Evolutionary conservation across 1,140 invertebrate species (phyloP).

Genomic region (Diachasmimorpha longicaudata): DNA sequence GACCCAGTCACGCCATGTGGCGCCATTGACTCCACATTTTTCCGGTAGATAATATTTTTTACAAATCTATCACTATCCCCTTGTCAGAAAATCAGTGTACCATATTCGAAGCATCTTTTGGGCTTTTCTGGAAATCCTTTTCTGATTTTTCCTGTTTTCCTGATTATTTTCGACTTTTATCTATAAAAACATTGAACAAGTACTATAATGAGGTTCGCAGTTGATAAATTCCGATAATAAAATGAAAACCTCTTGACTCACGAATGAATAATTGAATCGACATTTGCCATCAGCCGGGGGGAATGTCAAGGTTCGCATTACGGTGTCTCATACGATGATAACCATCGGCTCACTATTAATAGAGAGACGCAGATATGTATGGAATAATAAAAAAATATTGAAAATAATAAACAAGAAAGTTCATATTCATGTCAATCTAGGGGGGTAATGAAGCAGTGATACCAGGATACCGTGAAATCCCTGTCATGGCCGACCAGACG

Average conservation of each 20-base stretch:
- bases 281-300: background rate
- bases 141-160: too few species aligned
- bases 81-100: too few species aligned
- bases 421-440: background rate
- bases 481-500: constrained; percentile 35
- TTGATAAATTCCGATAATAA: too few species aligned
- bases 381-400: background rate
- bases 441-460: constrained; percentile 38
- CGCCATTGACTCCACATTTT: constrained; percentile 4
- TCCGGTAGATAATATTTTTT: background rate
- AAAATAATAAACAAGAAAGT: constrained; percentile 6
- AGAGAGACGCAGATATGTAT: background rate
- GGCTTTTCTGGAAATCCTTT: too few species aligned
- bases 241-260: too few species aligned
- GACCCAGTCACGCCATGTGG: constrained; percentile 22
- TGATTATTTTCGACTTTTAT: too few species aligned
- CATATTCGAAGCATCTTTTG: too few species aligned
- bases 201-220: too few species aligned
- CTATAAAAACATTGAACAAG: too few species aligned
- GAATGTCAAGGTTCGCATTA: constrained; percentile 30
- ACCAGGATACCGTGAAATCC: constrained; percentile 19
- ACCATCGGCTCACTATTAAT: constrained; percentile 30
- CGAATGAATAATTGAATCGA: background rate
- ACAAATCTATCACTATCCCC: background rate
- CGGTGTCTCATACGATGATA: constrained; percentile 21